These are phyloP conservation scores for Onychomys leucogaster DNA, from an alignment of 2,797 vertebrate species.

Conservation along the genomic window DNA sequence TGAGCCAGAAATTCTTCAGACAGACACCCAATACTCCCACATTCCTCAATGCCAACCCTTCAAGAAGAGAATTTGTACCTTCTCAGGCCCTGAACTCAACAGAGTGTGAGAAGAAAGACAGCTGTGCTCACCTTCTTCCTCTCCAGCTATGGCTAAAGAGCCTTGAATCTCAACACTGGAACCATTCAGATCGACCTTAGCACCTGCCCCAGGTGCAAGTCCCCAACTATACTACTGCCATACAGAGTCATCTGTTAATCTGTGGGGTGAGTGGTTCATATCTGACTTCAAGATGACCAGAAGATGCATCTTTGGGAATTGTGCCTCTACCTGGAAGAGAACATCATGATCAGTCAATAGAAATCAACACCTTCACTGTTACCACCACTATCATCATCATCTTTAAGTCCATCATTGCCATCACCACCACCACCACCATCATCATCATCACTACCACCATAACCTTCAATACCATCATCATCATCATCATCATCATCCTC, in stretches of 20 bases:
- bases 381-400: not conserved
- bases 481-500: too few relatives aligned
- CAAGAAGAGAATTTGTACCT: not conserved
- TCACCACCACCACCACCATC: not conserved
- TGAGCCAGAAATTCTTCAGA: not conserved
- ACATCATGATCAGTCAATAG: not conserved
- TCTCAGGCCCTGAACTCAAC: not conserved
- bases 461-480: fast-evolving
- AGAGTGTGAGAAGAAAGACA: not conserved
- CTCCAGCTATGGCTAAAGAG: fast-evolving
- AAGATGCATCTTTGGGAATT: not conserved
- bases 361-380: not conserved
- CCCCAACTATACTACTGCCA: fast-evolving
- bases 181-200: not conserved
- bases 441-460: fast-evolving
- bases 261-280: not conserved
- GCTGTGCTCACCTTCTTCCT: too few relatives aligned
- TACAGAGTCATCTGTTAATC: too few relatives aligned
- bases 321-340: not conserved
- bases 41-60: fast-evolving
- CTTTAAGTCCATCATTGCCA: not conserved
- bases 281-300: too few relatives aligned
- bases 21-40: fast-evolving
- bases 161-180: not conserved
- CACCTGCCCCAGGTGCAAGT: fast-evolving